Percentiles rank a stretch among this genome's conserved stretches.
phyloP scores from a whole-genome alignment of 2,888 invertebrate species.

The Temnothorax ravouxi region DNA sequence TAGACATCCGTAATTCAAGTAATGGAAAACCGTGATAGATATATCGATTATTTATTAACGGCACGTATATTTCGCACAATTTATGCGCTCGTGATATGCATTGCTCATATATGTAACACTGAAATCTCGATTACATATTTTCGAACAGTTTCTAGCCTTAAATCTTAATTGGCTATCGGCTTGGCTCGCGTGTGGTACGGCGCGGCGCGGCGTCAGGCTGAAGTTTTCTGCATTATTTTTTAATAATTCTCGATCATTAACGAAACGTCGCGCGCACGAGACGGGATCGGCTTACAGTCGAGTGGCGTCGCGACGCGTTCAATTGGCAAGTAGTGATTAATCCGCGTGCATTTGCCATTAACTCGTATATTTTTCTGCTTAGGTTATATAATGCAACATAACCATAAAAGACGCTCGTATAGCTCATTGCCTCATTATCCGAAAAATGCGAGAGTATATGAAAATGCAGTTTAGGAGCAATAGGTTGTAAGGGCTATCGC shows the following conservation, averaged over 20 bases:
- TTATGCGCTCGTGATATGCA: neutral
- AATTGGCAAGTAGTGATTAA: neutral
- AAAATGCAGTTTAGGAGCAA: neutral
- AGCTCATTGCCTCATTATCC: neutral
- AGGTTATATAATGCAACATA: neutral
- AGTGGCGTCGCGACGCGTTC: neutral
- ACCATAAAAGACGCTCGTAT: neutral
- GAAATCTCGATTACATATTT: constrained; percentile 7
- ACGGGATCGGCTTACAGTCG: neutral
- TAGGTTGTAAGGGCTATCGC: neutral
- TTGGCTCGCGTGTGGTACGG: neutral
- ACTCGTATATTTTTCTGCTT: neutral
- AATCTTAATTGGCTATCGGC: neutral
- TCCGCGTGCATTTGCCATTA: neutral
- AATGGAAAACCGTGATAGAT: constrained; percentile 22
- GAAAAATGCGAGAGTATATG: neutral
- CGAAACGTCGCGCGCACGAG: neutral
- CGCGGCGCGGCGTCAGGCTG: neutral
- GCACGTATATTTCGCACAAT: constrained; percentile 7
- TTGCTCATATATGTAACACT: neutral
- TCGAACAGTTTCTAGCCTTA: neutral
- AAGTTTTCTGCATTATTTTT: neutral
- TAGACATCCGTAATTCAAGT: constrained; percentile 21
- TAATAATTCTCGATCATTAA: neutral
- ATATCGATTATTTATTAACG: constrained; percentile 24